phyloP scores from a whole-genome alignment of 2,797 vertebrate genomes.

The Bradypodion pumilum region DNA sequence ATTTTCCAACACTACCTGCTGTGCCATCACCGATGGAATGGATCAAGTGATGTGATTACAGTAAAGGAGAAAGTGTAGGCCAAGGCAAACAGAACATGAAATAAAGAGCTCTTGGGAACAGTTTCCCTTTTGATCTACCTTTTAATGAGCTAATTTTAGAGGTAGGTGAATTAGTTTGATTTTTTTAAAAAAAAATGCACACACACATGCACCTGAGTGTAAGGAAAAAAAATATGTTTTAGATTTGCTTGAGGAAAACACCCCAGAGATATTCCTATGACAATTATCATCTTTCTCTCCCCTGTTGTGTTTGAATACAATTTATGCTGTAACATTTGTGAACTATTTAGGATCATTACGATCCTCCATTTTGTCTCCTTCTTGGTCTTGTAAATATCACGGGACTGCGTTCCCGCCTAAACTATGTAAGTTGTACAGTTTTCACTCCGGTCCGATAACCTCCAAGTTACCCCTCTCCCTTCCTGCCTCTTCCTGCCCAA shows the following conservation, averaged over 20 bases:
- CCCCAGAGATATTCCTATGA: background rate
- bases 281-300: background rate
- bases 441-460: too few species aligned
- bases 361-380: too few species aligned
- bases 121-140: background rate
- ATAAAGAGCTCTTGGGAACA: background rate
- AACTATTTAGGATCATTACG: too few species aligned
- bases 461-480: too few species aligned
- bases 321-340: too few species aligned
- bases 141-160: conserved; percentile 20
- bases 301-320: too few species aligned
- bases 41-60: background rate
- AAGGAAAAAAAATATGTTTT: background rate
- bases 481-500: too few species aligned
- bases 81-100: background rate
- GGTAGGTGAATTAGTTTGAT: background rate
- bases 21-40: background rate
- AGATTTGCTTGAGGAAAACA: background rate
- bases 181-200: background rate
- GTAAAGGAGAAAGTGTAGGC: conserved; percentile 4
- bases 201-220: background rate
- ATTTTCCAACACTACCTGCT: background rate
- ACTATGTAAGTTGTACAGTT: too few species aligned
- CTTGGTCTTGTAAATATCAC: too few species aligned
- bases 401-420: too few species aligned